A percentile compares a stretch with the other conserved stretches of the same genome.
Conservation (phyloP, 1,140 invertebrate species). For the Oncopodura yosiiana region DNA sequence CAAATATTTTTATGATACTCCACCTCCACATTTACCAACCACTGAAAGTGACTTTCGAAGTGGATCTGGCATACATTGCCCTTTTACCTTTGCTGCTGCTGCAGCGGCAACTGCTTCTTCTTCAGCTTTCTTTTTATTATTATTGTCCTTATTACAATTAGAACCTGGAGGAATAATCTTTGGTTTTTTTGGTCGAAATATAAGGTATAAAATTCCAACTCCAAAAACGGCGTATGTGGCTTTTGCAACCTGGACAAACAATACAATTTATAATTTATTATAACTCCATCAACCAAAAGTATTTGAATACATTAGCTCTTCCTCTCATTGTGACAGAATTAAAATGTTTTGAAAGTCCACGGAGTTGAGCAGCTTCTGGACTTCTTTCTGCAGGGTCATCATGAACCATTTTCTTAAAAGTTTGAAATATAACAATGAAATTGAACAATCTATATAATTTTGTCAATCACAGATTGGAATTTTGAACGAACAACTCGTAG, state of each 20-base stretch:
- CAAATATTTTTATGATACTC: too few relatives aligned
- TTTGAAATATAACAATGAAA: too few relatives aligned
- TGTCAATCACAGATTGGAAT: too few relatives aligned
- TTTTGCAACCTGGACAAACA: not conserved
- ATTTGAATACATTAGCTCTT: slow-evolving; percentile 51
- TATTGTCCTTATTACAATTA: not conserved
- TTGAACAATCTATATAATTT: too few relatives aligned
- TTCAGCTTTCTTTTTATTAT: not conserved
- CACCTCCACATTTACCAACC: too few relatives aligned
- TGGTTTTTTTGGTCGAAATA: not conserved
- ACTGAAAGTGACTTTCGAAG: too few relatives aligned
- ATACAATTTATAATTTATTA: not conserved
- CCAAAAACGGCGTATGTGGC: not conserved
- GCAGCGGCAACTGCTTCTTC: not conserved
- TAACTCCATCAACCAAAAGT: slow-evolving; percentile 35
- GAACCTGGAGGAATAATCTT: not conserved
- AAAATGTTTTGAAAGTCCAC: slow-evolving; percentile 52
- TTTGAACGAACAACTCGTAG: too few relatives aligned
- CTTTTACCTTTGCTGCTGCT: not conserved
- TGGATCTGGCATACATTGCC: too few relatives aligned
- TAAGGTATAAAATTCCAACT: not conserved
- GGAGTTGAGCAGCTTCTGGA: slow-evolving; percentile 43
- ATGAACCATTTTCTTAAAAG: too few relatives aligned
- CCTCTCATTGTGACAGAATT: slow-evolving; percentile 52
- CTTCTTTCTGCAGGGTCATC: not conserved